Evolutionary conservation across 1,140 invertebrate species (phyloP).

Genomic region (Chironomus tepperi): DNA sequence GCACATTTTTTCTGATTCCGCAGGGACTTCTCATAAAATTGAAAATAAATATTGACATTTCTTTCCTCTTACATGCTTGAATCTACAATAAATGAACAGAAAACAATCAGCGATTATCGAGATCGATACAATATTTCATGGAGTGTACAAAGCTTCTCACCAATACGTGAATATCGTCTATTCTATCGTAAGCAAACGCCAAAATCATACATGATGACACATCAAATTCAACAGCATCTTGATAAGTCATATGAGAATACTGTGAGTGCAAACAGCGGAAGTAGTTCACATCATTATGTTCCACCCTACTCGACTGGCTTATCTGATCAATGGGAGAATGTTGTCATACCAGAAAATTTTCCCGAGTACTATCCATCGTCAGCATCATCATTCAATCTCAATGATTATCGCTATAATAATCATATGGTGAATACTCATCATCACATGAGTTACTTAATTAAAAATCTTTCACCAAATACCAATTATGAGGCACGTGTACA

Average conservation of each 20-base stretch:
- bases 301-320: conserved; percentile 25
- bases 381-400: conserved; percentile 21
- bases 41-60: neutral
- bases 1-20: too few relatives aligned
- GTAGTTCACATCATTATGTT: conserved; percentile 25
- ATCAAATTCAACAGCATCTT: conserved; percentile 7
- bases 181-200: conserved; percentile 44
- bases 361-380: conserved; percentile 21
- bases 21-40: neutral
- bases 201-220: conserved; percentile 21
- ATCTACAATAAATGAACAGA: conserved; percentile 27
- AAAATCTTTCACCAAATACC: conserved; percentile 37
- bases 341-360: conserved; percentile 26
- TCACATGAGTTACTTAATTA: conserved; percentile 41
- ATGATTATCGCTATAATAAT: conserved; percentile 8
- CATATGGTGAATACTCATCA: conserved; percentile 29
- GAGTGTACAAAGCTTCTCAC: conserved; percentile 43
- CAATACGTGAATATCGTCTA: conserved; percentile 42
- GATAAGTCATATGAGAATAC: conserved; percentile 23
- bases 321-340: conserved; percentile 26
- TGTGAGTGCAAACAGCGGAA: neutral
- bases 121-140: conserved; percentile 44
- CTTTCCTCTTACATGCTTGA: neutral
- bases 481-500: conserved; percentile 46
- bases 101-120: conserved; percentile 37